A percentile compares a stretch with the other conserved stretches of the same genome.
phyloP scores from a whole-genome alignment of 2,797 vertebrate genomes.

The Gephyroberyx darwinii region DNA sequence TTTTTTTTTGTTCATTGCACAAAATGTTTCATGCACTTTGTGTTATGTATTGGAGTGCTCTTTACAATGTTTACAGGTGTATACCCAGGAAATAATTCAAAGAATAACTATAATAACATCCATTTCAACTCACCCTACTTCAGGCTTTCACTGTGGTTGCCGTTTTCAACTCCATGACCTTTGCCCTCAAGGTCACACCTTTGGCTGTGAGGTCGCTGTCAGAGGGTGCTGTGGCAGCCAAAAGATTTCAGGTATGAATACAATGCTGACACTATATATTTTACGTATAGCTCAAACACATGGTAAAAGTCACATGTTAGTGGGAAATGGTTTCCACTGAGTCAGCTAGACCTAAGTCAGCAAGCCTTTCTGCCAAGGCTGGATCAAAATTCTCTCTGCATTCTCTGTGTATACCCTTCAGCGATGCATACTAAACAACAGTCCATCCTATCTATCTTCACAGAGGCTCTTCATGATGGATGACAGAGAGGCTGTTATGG shows the following conservation, averaged over 20 bases:
- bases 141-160: conserved; percentile 88
- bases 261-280: background rate
- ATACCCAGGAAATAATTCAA: background rate
- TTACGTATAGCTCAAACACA: conserved; percentile 7
- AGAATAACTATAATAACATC: conserved; percentile 4
- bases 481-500: conserved; percentile 73
- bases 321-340: conserved; percentile 56
- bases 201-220: conserved; percentile 82
- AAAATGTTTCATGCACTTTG: background rate
- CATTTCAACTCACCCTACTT: conserved; percentile 15
- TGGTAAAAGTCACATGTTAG: conserved; percentile 54
- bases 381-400: conserved; percentile 25
- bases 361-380: conserved; percentile 40
- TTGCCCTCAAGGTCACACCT: conserved; percentile 86
- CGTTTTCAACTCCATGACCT: conserved; percentile 89
- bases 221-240: conserved; percentile 82
- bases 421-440: background rate
- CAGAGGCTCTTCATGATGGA: conserved; percentile 87
- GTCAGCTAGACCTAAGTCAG: conserved; percentile 46
- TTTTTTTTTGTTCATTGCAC: background rate
- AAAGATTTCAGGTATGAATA: conserved; percentile 83
- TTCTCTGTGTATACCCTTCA: conserved; percentile 16
- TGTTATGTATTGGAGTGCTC: background rate
- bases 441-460: conserved; percentile 11
- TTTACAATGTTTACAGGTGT: background rate